Conservation (phyloP, 1,140 invertebrate species). For the Scaptodrosophila lebanonensis region DNA sequence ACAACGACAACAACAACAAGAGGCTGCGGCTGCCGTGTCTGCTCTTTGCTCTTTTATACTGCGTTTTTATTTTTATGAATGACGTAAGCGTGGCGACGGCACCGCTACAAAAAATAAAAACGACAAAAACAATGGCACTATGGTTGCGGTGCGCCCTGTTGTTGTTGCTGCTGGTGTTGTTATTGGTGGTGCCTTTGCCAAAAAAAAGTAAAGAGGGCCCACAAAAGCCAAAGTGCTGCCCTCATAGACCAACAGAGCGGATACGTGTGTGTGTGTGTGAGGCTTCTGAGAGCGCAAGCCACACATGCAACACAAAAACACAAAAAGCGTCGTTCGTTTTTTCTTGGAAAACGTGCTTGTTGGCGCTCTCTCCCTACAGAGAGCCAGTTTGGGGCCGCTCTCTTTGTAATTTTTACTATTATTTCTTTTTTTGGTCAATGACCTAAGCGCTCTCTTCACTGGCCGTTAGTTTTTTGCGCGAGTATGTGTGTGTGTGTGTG, state of each 20-base stretch:
- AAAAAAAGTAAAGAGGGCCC: slow-evolving; percentile 20
- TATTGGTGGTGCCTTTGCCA: slow-evolving; percentile 18
- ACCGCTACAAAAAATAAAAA: slow-evolving; percentile 32
- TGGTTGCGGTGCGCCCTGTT: slow-evolving; percentile 7
- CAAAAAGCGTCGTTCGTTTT: slow-evolving; percentile 49
- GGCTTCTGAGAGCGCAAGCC: slow-evolving; percentile 19
- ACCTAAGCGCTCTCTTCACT: slow-evolving; percentile 59
- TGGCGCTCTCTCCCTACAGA: slow-evolving; percentile 2
- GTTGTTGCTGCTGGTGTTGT: not conserved
- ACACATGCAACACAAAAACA: slow-evolving; percentile 2
- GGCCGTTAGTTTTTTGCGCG: slow-evolving; percentile 50
- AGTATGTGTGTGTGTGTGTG: slow-evolving; percentile 14
- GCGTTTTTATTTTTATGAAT: slow-evolving; percentile 69
- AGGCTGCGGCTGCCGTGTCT: slow-evolving; percentile 9
- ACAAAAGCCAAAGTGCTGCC: slow-evolving; percentile 17
- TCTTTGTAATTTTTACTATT: slow-evolving; percentile 32
- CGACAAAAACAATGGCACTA: slow-evolving; percentile 43
- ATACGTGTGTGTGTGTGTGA: slow-evolving; percentile 1
- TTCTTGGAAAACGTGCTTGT: slow-evolving; percentile 56
- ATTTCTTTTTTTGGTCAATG: slow-evolving; percentile 72
- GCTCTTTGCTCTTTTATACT: slow-evolving; percentile 39
- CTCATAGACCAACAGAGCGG: slow-evolving; percentile 20
- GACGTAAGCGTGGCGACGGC: slow-evolving; percentile 57
- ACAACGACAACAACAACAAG: slow-evolving; percentile 26
- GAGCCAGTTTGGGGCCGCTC: slow-evolving; percentile 4